Percentiles rank a stretch among this genome's conserved stretches.
These are phyloP conservation scores for Acyrthosiphon pisum DNA, from an alignment of 1,140 invertebrate species.

Conservation along the genomic window DNA sequence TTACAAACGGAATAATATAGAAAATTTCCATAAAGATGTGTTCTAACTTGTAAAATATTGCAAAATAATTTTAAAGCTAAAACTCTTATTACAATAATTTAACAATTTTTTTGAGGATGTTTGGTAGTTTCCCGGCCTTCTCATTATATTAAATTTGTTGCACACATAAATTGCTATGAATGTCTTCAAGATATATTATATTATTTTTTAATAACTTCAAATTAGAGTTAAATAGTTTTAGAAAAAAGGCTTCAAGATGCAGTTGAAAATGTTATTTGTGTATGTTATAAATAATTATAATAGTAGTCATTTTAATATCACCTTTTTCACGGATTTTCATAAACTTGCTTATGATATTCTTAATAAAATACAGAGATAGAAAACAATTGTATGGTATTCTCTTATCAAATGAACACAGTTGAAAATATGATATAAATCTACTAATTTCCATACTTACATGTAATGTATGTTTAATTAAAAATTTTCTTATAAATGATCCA, in stretches of 20 bases:
- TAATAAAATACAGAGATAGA: background rate
- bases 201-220: background rate
- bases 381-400: background rate
- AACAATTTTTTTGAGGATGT: background rate
- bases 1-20: background rate
- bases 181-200: background rate
- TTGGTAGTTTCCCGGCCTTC: background rate
- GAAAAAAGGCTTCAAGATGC: background rate
- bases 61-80: background rate
- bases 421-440: background rate
- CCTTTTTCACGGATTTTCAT: background rate
- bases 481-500: conserved; percentile 67
- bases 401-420: background rate
- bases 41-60: background rate
- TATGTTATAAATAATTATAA: no score
- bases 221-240: background rate
- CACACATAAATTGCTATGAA: background rate
- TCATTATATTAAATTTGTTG: background rate
- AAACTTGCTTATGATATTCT: background rate
- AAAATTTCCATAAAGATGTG: background rate
- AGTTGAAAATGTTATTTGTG: background rate
- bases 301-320: background rate
- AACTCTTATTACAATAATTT: background rate
- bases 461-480: conserved; percentile 63
- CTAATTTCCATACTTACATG: background rate